Percentiles rank a stretch among this genome's conserved stretches.
Conservation (phyloP, 1,140 invertebrate species). For the Elymnias hypermnestra region DNA sequence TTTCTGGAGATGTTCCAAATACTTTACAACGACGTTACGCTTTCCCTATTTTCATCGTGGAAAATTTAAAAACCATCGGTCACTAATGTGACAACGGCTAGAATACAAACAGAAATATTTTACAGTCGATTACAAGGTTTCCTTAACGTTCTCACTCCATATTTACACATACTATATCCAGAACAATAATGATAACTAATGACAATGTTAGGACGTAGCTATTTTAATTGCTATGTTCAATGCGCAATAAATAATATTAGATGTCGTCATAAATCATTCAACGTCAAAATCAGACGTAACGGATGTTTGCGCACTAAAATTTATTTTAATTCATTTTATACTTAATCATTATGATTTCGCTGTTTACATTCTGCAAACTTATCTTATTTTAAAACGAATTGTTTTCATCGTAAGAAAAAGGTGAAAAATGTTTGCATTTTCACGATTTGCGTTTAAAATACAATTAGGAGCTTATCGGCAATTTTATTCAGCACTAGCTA, state of each 20-base stretch:
- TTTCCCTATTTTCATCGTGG: conserved; percentile 73
- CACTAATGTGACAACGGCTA: conserved; percentile 68
- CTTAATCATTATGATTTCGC: too few species aligned
- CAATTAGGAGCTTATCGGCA: too few species aligned
- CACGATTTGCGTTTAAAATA: too few species aligned
- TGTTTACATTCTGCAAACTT: too few species aligned
- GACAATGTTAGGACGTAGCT: not conserved
- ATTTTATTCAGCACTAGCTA: too few species aligned
- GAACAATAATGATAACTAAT: not conserved
- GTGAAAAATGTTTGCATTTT: too few species aligned
- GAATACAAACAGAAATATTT: conserved; percentile 70
- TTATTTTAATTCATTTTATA: too few species aligned
- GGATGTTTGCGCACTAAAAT: not conserved
- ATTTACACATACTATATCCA: not conserved
- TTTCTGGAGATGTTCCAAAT: conserved; percentile 60
- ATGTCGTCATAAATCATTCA: not conserved
- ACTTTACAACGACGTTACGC: conserved; percentile 66
- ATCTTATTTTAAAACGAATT: too few species aligned
- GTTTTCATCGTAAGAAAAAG: too few species aligned
- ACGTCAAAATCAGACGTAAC: not conserved
- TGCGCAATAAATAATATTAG: not conserved
- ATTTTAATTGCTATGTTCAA: conserved; percentile 1
- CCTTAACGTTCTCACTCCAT: conserved; percentile 16
- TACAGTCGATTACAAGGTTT: conserved; percentile 69
- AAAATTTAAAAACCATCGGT: conserved; percentile 74